Percentiles rank a stretch among this genome's conserved stretches.
phyloP scores from a whole-genome alignment of 2,888 invertebrate genomes.

The Deilephila porcellus region DNA sequence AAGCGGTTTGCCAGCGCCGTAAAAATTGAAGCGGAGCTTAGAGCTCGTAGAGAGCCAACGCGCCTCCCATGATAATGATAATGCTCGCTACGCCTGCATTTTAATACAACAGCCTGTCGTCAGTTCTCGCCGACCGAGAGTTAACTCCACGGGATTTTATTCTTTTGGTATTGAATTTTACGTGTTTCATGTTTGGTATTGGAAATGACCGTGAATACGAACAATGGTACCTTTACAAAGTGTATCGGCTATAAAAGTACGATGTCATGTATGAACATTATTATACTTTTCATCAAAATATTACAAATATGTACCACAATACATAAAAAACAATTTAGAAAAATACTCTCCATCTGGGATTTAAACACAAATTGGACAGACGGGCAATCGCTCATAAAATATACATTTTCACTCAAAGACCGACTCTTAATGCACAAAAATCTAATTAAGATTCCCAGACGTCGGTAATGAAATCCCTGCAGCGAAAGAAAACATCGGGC shows the following conservation, averaged over 20 bases:
- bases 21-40: constrained; percentile 58
- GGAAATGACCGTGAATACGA: background rate
- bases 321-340: background rate
- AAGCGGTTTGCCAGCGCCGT: constrained; percentile 48
- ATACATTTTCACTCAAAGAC: constrained; percentile 4
- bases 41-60: constrained; percentile 47
- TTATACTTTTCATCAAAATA: no score
- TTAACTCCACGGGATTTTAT: constrained; percentile 41
- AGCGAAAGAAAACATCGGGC: constrained; percentile 15
- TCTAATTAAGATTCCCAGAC: constrained; percentile 13
- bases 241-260: no score
- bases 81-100: constrained; percentile 53
- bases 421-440: background rate
- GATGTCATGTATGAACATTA: no score
- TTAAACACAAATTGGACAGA: background rate
- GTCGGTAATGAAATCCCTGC: constrained; percentile 27
- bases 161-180: no score
- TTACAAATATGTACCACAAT: background rate
- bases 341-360: no score
- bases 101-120: constrained; percentile 50
- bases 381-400: background rate
- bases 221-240: no score
- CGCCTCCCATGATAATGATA: constrained; percentile 56
- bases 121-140: constrained; percentile 40
- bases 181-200: background rate